Evolutionary conservation across 2,113 vertebrate genomes (phyloP).

Genomic region (Xiphophorus couchianus): DNA sequence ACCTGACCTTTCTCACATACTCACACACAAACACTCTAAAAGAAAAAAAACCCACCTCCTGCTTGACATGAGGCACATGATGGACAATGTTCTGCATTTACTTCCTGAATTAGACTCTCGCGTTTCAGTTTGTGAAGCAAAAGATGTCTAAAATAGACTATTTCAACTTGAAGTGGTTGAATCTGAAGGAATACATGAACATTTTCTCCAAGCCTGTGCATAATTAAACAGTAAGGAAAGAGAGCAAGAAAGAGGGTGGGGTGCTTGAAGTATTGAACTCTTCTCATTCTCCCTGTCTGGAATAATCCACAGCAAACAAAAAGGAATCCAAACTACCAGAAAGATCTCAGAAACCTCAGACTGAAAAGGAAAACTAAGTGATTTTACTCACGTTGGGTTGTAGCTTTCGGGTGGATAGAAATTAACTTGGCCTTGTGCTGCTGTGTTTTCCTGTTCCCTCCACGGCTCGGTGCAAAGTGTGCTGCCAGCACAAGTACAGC

Average conservation of each 20-base stretch:
- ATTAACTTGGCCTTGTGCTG: slow-evolving; percentile 28
- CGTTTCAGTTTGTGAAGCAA: slow-evolving; percentile 5
- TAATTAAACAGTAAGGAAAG: slow-evolving; percentile 5
- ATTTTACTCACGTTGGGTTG: slow-evolving; percentile 62
- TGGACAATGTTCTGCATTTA: background rate
- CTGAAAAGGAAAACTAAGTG: background rate
- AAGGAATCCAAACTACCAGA: background rate
- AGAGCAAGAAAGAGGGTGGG: slow-evolving; percentile 4
- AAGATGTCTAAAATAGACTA: slow-evolving; percentile 18
- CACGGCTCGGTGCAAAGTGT: slow-evolving; percentile 43
- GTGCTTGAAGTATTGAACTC: slow-evolving; percentile 6
- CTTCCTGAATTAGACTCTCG: slow-evolving; percentile 12
- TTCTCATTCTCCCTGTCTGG: slow-evolving; percentile 18
- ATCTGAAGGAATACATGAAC: slow-evolving; percentile 13
- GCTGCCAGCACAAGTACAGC: slow-evolving; percentile 25
- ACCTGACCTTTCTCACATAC: background rate
- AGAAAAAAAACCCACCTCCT: background rate
- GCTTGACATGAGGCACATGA: background rate
- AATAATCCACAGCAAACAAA: slow-evolving; percentile 16
- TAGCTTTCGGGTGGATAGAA: slow-evolving; percentile 55
- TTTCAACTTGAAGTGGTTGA: background rate
- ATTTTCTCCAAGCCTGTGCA: slow-evolving; percentile 12
- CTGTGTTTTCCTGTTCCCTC: slow-evolving; percentile 39
- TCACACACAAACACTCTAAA: background rate
- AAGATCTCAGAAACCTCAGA: slow-evolving; percentile 25